Conservation (phyloP, 2,113 vertebrate species). For the Motacilla alba region DNA sequence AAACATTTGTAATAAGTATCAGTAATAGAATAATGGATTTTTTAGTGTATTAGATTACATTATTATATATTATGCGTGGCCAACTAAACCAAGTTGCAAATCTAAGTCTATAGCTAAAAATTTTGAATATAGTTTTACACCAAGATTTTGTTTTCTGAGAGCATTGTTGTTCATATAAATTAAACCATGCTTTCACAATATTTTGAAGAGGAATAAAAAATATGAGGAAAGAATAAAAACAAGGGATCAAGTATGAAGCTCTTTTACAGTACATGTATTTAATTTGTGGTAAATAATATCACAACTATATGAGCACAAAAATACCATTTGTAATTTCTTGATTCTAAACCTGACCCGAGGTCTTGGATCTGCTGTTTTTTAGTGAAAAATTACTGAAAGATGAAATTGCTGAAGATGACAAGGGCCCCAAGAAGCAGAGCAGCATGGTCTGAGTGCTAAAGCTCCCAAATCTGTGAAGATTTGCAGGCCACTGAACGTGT, state of each 20-base stretch:
- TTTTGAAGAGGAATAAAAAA: neutral
- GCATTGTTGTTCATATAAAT: neutral
- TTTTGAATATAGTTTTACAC: neutral
- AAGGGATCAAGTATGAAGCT: neutral
- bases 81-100: neutral
- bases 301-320: neutral
- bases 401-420: neutral
- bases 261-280: neutral
- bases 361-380: neutral
- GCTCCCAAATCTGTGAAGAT: neutral
- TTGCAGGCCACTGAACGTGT: neutral
- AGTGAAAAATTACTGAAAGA: no score
- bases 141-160: neutral
- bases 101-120: neutral
- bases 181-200: neutral
- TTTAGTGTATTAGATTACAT: neutral
- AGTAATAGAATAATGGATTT: neutral
- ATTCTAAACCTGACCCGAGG: neutral
- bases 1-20: neutral
- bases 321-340: neutral
- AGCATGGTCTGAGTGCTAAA: fast-evolving
- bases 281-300: neutral
- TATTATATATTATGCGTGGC: neutral
- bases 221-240: neutral
- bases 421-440: neutral